phyloP scores from a whole-genome alignment of 2,888 invertebrate species.

The Pristionchus exspectatus region DNA sequence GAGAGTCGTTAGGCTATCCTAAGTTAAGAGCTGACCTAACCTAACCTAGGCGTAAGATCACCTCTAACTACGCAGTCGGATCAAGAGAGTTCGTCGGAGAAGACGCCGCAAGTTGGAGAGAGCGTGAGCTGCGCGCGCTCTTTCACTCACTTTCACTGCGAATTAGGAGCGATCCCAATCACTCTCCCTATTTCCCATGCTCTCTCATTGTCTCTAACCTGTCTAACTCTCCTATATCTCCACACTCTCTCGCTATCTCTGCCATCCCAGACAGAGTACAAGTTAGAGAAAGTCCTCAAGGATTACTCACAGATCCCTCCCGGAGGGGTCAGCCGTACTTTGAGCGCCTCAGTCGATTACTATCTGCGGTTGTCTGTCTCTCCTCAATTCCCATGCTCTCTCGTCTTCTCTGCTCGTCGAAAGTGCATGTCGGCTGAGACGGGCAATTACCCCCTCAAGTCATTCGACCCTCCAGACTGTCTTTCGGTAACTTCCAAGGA shows the following conservation, averaged over 20 bases:
- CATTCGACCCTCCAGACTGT: too few species aligned
- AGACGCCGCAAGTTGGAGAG: not conserved
- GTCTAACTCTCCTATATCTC: too few species aligned
- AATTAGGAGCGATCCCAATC: constrained; percentile 8
- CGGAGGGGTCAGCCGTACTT: constrained; percentile 13
- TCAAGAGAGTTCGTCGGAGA: not conserved
- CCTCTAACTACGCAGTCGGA: not conserved
- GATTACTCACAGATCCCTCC: not conserved
- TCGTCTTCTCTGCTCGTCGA: too few species aligned
- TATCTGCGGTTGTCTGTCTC: not conserved
- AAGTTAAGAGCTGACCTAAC: too few species aligned
- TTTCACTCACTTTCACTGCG: constrained; percentile 16
- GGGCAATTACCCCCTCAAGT: too few species aligned
- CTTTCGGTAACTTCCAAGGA: not conserved
- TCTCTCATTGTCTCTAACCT: not conserved
- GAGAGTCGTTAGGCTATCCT: too few species aligned
- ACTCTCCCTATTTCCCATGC: not conserved
- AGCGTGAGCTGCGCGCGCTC: not conserved
- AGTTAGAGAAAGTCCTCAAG: not conserved
- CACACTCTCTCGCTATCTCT: not conserved
- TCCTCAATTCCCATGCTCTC: too few species aligned
- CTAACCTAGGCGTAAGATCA: not conserved
- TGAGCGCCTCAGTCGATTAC: not conserved
- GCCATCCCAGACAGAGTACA: not conserved
- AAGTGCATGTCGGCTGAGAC: too few species aligned